These are phyloP conservation scores for Sepioteuthis lessoniana DNA, from an alignment of 2,888 invertebrate species.

Conservation along the genomic window DNA sequence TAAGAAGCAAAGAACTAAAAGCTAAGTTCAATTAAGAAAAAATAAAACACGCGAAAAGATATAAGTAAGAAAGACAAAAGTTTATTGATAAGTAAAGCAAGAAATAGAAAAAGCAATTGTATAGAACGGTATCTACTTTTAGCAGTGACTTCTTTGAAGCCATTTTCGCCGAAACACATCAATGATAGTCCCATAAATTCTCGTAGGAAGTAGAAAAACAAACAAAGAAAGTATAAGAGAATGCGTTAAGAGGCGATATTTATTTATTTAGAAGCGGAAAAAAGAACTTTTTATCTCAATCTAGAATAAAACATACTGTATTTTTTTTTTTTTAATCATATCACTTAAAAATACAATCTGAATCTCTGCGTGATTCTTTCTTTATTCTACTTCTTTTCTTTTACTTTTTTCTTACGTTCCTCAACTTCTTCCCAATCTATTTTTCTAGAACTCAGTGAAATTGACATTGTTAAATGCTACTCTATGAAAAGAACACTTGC, in stretches of 20 bases:
- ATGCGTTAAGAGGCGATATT: neutral
- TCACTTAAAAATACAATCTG: conserved; percentile 25
- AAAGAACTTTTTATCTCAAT: neutral
- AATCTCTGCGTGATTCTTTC: too few relatives aligned
- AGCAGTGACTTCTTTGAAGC: neutral
- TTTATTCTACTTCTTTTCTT: too few relatives aligned
- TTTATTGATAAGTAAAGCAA: neutral
- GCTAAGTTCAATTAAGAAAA: neutral
- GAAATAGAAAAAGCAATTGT: neutral
- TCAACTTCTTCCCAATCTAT: too few relatives aligned
- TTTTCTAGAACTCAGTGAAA: too few relatives aligned
- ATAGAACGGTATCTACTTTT: neutral
- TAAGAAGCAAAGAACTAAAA: neutral
- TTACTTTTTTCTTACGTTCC: too few relatives aligned
- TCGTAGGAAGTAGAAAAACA: neutral
- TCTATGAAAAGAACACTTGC: too few relatives aligned
- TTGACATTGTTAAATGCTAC: too few relatives aligned
- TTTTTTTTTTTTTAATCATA: neutral
- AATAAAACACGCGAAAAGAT: neutral
- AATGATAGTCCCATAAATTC: neutral
- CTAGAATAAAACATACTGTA: neutral
- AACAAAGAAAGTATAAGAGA: neutral
- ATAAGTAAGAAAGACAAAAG: neutral
- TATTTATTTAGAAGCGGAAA: neutral
- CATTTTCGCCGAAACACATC: neutral